Base-by-base conservation (phyloP, 2,888 invertebrate species). In the Steinernema hermaphroditum region DNA sequence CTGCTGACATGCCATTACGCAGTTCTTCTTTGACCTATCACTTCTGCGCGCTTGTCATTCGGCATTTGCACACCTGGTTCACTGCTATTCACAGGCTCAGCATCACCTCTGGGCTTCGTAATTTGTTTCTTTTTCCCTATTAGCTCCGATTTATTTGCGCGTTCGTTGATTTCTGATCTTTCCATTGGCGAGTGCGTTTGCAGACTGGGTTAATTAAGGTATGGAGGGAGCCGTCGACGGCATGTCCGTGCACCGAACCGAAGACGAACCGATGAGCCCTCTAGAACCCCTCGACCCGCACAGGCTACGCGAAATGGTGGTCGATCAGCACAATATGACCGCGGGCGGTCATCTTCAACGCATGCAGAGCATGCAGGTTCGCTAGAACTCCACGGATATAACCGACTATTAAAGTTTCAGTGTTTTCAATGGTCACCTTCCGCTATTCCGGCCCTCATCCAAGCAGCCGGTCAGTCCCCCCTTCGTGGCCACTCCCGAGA, bases 261-360 rank as follows among this genome's bases (percentile, higher is more conserved):
- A 62, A 62, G 62, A 62, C 34, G 62, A 69, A 74, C 68, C 76
- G 37, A 43, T 74, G 27, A 77, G 77, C 50, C 77, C 77, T 19
- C 71, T 77, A 9, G 77, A 76, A 68, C 73, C 75, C 8, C 50
- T 77, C 41, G 77, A 77, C 68, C 77, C 77, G 8, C 76, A 79
- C 34, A 70, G 74, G 19, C 46, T 77, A 6, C 73, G 77, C 1
- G 78, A 77, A 22, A 79, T 77, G 70, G 78, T 77, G 34, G 73
- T 77, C 19, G 77, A 77, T 29, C 79, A 78, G 57, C 77, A 79
- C 16, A 37, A 69, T 32, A 37, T 50, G 29, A 14, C 57, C 62
- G 32, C 72, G 24, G 46, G 70, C 49, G 29, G 44, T 62, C 54
- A 54, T 34, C 46, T 54, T 34, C 49, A 49, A 34, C 49, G 37